Evolutionary conservation across 2,888 invertebrate genomes (phyloP).

Genomic region (Drosophila birchii): DNA sequence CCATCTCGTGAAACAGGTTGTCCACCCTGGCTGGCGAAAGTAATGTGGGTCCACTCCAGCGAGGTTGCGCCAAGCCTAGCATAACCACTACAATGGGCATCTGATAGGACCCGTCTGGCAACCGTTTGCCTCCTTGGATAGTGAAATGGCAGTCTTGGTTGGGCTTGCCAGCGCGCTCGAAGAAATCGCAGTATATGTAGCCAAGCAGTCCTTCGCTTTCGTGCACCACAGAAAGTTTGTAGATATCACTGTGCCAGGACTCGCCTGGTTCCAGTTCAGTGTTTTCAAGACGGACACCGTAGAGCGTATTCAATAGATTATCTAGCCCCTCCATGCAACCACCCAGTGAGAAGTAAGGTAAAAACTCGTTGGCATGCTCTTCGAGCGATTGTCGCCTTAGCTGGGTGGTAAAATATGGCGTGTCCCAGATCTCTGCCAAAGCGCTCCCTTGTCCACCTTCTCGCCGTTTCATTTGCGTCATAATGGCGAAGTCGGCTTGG

Average conservation of each 20-base stretch:
- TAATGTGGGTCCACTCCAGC: slow-evolving; percentile 91
- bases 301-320: slow-evolving; percentile 92
- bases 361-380: slow-evolving; percentile 89
- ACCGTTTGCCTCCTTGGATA: slow-evolving; percentile 94
- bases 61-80: slow-evolving; percentile 92
- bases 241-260: slow-evolving; percentile 94
- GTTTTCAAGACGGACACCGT: slow-evolving; percentile 91
- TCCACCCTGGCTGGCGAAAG: slow-evolving; percentile 94
- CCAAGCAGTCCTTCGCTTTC: slow-evolving; percentile 93
- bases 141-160: slow-evolving; percentile 99
- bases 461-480: slow-evolving; percentile 90
- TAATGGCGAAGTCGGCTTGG: slow-evolving; percentile 89
- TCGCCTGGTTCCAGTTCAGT: slow-evolving; percentile 92
- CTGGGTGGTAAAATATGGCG: slow-evolving; percentile 92
- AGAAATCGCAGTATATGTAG: slow-evolving; percentile 98
- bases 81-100: slow-evolving; percentile 96
- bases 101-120: slow-evolving; percentile 93
- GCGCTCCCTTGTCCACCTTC: slow-evolving; percentile 75
- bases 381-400: slow-evolving; percentile 90
- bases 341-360: slow-evolving; percentile 95
- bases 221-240: slow-evolving; percentile 96
- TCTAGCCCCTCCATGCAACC: slow-evolving; percentile 99
- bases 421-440: slow-evolving; percentile 91
- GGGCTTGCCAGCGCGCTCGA: slow-evolving; percentile 95
- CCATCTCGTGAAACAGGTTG: slow-evolving; percentile 99